Evolutionary conservation across 37 sponge, comb jelly and placozoan genomes (phyloP), one percentile per base, ranked within the genome.

Genomic region (Aphrocallistes beatrix): DNA sequence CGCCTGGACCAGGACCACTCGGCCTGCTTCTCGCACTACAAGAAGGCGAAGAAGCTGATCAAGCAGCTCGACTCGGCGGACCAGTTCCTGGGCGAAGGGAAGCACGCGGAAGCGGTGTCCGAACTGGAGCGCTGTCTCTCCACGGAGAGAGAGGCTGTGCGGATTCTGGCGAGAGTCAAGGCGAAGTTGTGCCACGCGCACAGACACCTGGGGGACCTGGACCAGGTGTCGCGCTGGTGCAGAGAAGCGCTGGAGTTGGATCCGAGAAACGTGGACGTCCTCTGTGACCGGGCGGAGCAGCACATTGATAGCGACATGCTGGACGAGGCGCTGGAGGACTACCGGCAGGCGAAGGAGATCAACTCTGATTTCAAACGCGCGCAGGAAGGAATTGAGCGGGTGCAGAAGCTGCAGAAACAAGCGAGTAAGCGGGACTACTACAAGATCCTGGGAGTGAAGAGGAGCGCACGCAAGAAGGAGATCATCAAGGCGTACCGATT

Each of bases 371-470:
- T 39, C 13, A 38, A 51, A 38, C 86, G 90, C 88, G 90, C 91
- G 28, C 85, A 95, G 1, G 99, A 94, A 23, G 93, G 95, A 0
- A 49, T 98, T 0, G 81, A 98, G 17, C 85, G 93, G 91, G 99
- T 96, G 39, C 89, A 94, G 81, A 98, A 90, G 83, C 87, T 98
- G 36, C 87, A 92, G 28, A 98, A 98, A 42, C 99, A 94, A 49
- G 92, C 96, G 28, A 91, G 95, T 51, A 98, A 92, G 82, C 89
- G 96, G 87, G 99, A 98, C 87, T 98, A 98, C 82, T 98, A 98
- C 47, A 98, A 98, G 37, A 95, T 98, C 6, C 89, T 98, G 38
- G 99, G 96, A 81, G 93, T 98, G 23, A 90, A 86, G 38, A 92
- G 94, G 91, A 89, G 93, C 9, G 96, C 96, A 8, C 82, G 90